Evolutionary conservation across 2,797 vertebrate species (phyloP).

Genomic region (Podargus strigoides): DNA sequence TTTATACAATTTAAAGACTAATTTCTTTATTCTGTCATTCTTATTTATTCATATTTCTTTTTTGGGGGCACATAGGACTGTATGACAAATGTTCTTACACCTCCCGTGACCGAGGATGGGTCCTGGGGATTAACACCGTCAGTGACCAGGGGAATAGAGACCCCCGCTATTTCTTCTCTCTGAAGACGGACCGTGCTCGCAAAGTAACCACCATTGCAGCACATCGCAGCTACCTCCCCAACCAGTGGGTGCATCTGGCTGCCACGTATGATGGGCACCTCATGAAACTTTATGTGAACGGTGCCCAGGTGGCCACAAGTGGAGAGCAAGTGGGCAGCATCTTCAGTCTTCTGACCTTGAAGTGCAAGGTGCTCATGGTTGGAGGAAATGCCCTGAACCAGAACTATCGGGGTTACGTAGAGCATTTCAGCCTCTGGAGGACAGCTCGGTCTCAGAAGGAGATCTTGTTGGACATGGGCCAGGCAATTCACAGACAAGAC

Average conservation of each 20-base stretch:
- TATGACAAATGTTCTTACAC: conserved; percentile 99
- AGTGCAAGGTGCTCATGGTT: conserved; percentile 96
- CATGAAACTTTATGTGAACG: conserved; percentile 95
- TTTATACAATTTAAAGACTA: conserved; percentile 6
- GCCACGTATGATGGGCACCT: conserved; percentile 88
- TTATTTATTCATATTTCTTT: conserved; percentile 75
- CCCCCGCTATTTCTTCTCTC: conserved; percentile 96
- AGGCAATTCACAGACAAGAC: conserved; percentile 74
- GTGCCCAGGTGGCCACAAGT: conserved; percentile 92
- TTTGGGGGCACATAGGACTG: conserved; percentile 82
- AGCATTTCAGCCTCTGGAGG: conserved; percentile 89
- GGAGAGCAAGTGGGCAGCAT: conserved; percentile 91
- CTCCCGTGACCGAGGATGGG: conserved; percentile 95
- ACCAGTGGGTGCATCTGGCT: conserved; percentile 91
- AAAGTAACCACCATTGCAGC: conserved; percentile 90
- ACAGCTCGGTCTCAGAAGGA: conserved; percentile 87
- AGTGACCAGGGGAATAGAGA: conserved; percentile 92
- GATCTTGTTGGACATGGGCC: conserved; percentile 87
- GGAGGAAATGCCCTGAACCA: conserved; percentile 92
- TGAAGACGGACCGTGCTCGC: conserved; percentile 96
- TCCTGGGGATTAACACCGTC: conserved; percentile 91
- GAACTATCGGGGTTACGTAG: conserved; percentile 90
- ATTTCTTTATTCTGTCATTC: conserved; percentile 21
- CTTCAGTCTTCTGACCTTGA: conserved; percentile 92
- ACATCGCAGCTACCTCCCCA: conserved; percentile 87